Evolutionary conservation across 2,888 invertebrate species (phyloP).

Genomic region (Scaptomyza cyrtandrae): DNA sequence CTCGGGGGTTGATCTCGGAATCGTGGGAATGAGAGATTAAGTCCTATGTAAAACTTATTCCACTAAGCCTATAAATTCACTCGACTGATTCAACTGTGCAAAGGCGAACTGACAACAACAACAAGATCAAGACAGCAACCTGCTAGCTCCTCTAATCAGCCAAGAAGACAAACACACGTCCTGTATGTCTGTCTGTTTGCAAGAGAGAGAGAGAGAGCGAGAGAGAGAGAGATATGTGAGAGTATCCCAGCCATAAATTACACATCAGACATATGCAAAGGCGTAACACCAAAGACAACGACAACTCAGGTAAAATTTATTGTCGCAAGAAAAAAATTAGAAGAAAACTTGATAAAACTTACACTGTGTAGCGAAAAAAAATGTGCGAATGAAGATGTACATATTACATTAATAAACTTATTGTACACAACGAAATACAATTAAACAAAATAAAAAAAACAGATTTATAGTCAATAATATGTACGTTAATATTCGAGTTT

Average conservation of each 20-base stretch:
- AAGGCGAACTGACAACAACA: constrained; percentile 47
- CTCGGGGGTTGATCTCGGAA: constrained; percentile 41
- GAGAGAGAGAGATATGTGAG: constrained; percentile 12
- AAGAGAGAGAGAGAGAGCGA: too few relatives aligned
- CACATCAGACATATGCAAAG: constrained; percentile 79
- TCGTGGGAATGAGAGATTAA: constrained; percentile 41
- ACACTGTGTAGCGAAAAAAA: constrained; percentile 47
- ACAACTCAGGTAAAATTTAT: constrained; percentile 80
- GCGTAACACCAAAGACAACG: constrained; percentile 66
- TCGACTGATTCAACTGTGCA: constrained; percentile 38
- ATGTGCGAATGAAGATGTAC: too few relatives aligned
- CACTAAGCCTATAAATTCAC: constrained; percentile 43
- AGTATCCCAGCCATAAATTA: constrained; percentile 70
- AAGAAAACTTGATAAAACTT: constrained; percentile 32
- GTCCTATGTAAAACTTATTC: constrained; percentile 8
- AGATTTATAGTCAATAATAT: too few relatives aligned
- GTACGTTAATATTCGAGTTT: too few relatives aligned
- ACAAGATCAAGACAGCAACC: constrained; percentile 1
- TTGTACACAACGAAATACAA: too few relatives aligned
- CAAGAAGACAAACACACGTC: constrained; percentile 22
- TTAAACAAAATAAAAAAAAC: too few relatives aligned
- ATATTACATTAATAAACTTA: too few relatives aligned
- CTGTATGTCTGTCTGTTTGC: neutral
- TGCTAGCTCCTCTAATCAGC: constrained; percentile 44
- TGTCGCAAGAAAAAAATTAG: constrained; percentile 36